A percentile compares a stretch with the other conserved stretches of the same genome.
Evolutionary conservation across 2,888 invertebrate genomes (phyloP).

Genomic region (Lithophane semibrunnea): DNA sequence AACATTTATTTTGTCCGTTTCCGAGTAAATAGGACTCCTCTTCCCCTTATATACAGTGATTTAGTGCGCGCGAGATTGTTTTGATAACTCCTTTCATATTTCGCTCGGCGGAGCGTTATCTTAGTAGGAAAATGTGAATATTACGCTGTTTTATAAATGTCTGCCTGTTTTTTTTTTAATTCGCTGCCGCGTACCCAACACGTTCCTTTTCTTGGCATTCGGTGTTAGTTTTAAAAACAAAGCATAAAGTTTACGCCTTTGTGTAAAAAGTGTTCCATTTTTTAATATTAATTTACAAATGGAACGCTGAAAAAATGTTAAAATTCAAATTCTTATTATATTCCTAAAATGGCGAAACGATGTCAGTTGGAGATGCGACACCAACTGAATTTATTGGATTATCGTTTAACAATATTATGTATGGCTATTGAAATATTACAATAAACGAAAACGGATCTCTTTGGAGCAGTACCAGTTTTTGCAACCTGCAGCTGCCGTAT

Average conservation of each 20-base stretch:
- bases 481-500: slow-evolving; percentile 70
- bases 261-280: slow-evolving; percentile 59
- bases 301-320: slow-evolving; percentile 49
- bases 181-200: slow-evolving; percentile 58
- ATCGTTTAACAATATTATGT: slow-evolving; percentile 42
- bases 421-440: slow-evolving; percentile 53
- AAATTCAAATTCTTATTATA: slow-evolving; percentile 40
- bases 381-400: slow-evolving; percentile 30
- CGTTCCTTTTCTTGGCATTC: slow-evolving; percentile 75
- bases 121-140: slow-evolving; percentile 86
- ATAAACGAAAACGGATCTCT: slow-evolving; percentile 49
- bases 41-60: slow-evolving; percentile 89
- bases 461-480: slow-evolving; percentile 62
- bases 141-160: slow-evolving; percentile 79
- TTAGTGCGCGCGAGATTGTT: slow-evolving; percentile 90
- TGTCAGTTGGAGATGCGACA: slow-evolving; percentile 29
- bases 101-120: slow-evolving; percentile 87
- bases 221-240: slow-evolving; percentile 71
- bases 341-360: slow-evolving; percentile 20
- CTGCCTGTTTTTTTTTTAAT: slow-evolving; percentile 68
- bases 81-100: slow-evolving; percentile 90
- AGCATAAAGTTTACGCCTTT: slow-evolving; percentile 60
- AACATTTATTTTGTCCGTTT: slow-evolving; percentile 90
- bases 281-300: slow-evolving; percentile 67
- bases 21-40: slow-evolving; percentile 88